phyloP scores from a whole-genome alignment of 2,797 vertebrate genomes.

The Danio tinwini region DNA sequence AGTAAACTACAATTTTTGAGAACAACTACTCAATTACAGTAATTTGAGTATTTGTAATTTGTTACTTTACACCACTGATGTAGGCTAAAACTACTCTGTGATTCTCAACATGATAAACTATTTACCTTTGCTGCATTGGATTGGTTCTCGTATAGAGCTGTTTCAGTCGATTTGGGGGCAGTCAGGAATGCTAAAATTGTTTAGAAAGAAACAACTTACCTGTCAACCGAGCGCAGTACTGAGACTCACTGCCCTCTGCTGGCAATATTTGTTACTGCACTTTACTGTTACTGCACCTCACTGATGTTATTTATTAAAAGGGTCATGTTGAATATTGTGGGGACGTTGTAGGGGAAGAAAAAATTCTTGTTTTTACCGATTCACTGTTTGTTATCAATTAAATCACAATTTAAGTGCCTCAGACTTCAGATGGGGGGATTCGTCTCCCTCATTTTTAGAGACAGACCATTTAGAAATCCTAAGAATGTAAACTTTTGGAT shows the following conservation, averaged over 20 bases:
- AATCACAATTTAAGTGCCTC: neutral
- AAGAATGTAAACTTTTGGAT: no score
- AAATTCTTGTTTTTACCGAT: neutral
- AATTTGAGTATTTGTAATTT: no score
- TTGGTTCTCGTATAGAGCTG: conserved; percentile 30
- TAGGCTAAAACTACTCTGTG: neutral
- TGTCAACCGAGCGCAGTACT: neutral
- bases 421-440: no score
- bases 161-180: neutral
- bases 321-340: no score
- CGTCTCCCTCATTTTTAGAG: no score
- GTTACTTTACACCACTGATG: no score
- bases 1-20: no score
- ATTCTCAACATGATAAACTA: neutral
- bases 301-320: neutral
- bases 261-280: neutral
- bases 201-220: neutral
- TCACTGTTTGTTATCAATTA: neutral
- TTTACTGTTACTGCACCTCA: neutral
- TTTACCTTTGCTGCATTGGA: conserved; percentile 56
- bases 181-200: no score
- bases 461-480: no score
- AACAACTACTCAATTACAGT: no score
- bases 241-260: neutral
- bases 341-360: no score